phyloP scores from a whole-genome alignment of 2,888 invertebrate genomes.

The Bembecia ichneumoniformis region DNA sequence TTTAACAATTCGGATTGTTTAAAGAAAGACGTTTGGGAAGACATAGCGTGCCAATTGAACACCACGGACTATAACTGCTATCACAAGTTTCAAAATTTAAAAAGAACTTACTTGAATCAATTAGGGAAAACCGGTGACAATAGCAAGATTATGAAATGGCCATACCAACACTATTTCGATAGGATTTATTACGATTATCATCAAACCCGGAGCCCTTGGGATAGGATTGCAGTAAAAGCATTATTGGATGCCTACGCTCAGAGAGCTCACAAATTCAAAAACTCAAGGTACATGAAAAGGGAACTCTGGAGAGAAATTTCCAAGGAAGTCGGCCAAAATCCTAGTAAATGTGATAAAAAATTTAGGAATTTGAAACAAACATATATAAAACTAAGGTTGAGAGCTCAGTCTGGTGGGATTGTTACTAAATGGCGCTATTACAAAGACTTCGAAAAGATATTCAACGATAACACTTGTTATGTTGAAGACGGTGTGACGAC shows the following conservation, averaged over 20 bases:
- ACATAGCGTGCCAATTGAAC: constrained; percentile 42
- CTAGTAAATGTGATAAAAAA: constrained; percentile 52
- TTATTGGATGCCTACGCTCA: constrained; percentile 46
- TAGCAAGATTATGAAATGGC: constrained; percentile 50
- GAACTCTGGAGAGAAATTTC: constrained; percentile 57
- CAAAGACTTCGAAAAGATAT: constrained; percentile 51
- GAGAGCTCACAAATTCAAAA: constrained; percentile 48
- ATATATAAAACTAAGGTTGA: constrained; percentile 45
- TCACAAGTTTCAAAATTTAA: constrained; percentile 59
- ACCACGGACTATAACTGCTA: constrained; percentile 58
- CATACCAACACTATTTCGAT: constrained; percentile 53
- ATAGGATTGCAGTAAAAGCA: constrained; percentile 38
- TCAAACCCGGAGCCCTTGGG: constrained; percentile 44
- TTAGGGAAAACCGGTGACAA: constrained; percentile 37
- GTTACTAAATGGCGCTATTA: constrained; percentile 55
- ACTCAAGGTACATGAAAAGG: constrained; percentile 52
- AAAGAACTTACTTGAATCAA: constrained; percentile 53
- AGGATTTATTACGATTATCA: constrained; percentile 52
- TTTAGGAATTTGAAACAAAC: constrained; percentile 61
- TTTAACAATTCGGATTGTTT: constrained; percentile 39
- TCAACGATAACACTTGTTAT: constrained; percentile 17
- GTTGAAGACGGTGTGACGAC: constrained; percentile 3
- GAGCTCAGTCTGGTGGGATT: constrained; percentile 30
- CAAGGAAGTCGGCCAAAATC: constrained; percentile 31
- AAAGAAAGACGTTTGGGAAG: constrained; percentile 60